These are phyloP conservation scores for Erythrolamprus reginae DNA, from an alignment of 2,113 vertebrate genomes.

Conservation along the genomic window DNA sequence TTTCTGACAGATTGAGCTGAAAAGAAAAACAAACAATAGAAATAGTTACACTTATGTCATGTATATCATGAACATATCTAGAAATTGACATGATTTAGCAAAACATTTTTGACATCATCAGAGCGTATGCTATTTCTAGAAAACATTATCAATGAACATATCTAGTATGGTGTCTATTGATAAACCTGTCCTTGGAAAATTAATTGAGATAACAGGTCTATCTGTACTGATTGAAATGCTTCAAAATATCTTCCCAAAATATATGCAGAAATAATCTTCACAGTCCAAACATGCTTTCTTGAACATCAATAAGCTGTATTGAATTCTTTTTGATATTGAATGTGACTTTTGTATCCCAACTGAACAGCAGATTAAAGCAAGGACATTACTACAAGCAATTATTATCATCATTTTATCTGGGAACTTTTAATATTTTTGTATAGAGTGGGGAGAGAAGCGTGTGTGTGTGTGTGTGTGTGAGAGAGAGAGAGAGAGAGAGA, in stretches of 20 bases:
- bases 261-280: neutral
- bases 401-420: neutral
- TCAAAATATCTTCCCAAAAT: neutral
- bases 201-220: neutral
- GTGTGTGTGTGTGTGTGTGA: no score
- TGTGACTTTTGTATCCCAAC: neutral
- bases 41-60: neutral
- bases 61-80: neutral
- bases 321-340: neutral
- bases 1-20: constrained; percentile 42
- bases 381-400: neutral
- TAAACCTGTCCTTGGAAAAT: neutral
- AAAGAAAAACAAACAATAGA: neutral
- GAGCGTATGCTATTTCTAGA: neutral
- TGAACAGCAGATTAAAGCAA: neutral
- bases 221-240: neutral
- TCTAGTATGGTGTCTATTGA: neutral
- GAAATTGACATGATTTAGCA: neutral
- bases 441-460: neutral
- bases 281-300: neutral
- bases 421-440: neutral
- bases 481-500: rapidly evolving
- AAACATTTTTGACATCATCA: neutral
- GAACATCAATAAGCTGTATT: neutral
- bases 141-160: neutral